phyloP scores from a whole-genome alignment of 2,797 vertebrate genomes.

The Setipinna tenuifilis region DNA sequence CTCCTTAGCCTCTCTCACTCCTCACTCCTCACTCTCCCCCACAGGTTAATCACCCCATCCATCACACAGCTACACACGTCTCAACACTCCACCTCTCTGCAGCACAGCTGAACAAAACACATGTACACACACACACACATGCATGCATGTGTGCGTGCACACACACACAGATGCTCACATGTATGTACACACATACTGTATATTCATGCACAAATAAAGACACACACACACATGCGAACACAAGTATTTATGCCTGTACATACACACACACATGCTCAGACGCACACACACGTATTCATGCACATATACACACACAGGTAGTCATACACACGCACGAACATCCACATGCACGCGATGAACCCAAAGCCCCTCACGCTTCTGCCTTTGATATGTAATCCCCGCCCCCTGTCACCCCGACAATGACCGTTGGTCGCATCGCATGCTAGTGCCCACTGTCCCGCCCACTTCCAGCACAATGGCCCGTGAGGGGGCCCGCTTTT shows the following conservation, averaged over 20 bases:
- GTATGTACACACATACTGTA: too few relatives aligned
- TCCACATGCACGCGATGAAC: background rate
- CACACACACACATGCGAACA: background rate
- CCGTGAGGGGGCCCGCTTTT: background rate
- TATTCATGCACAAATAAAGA: background rate
- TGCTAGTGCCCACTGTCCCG: background rate
- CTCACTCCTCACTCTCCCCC: background rate
- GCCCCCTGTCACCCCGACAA: background rate
- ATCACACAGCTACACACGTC: background rate
- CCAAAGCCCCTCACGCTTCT: background rate
- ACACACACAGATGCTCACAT: background rate
- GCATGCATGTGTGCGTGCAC: background rate
- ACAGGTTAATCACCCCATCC: conserved; percentile 18
- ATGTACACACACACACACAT: conserved; percentile 1
- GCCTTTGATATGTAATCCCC: background rate
- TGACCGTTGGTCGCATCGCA: background rate
- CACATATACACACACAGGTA: background rate
- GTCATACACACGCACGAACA: background rate
- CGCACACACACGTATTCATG: background rate
- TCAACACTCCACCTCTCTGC: background rate
- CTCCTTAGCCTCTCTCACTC: background rate
- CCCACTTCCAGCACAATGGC: conserved; percentile 8
- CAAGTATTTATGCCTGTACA: background rate
- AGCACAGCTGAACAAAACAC: conserved; percentile 48
- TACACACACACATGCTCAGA: background rate